phyloP scores from a whole-genome alignment of 37 sponge, comb jelly and placozoan species.

The Geodia barretti region DNA sequence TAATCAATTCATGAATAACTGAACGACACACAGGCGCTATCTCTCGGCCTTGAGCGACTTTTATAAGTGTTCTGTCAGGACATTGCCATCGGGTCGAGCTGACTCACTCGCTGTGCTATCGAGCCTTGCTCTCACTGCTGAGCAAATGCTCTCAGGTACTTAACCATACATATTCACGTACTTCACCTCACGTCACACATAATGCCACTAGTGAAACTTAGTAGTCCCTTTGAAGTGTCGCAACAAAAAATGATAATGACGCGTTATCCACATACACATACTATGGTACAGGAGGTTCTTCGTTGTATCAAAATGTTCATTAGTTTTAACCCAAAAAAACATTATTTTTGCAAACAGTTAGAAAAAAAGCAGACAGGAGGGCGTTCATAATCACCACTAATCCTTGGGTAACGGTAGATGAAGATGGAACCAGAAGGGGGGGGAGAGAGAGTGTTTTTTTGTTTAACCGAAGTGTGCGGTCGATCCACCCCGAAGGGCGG shows the following conservation, averaged over 20 bases:
- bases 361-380: conserved; percentile 97
- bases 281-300: too few relatives aligned
- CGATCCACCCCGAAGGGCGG: conserved; percentile 87
- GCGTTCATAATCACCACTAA: conserved; percentile 99
- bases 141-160: conserved; percentile 95
- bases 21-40: conserved; percentile 55
- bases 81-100: conserved; percentile 81
- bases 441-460: too few relatives aligned
- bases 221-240: too few relatives aligned
- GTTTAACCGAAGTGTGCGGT: conserved; percentile 90
- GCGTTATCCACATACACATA: too few relatives aligned
- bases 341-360: too few relatives aligned
- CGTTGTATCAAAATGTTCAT: too few relatives aligned
- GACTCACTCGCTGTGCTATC: too few relatives aligned
- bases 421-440: conserved; percentile 89
- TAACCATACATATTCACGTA: conserved; percentile 77
- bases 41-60: conserved; percentile 74
- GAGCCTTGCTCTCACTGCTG: too few relatives aligned
- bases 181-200: background rate
- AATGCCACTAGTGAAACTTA: too few relatives aligned
- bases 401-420: conserved; percentile 96
- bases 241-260: too few relatives aligned
- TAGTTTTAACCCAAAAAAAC: too few relatives aligned
- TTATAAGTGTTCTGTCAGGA: conserved; percentile 85
- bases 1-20: too few relatives aligned